Base-by-base conservation (phyloP, 2,113 vertebrate genomes). In the Scalopus aquaticus region DNA sequence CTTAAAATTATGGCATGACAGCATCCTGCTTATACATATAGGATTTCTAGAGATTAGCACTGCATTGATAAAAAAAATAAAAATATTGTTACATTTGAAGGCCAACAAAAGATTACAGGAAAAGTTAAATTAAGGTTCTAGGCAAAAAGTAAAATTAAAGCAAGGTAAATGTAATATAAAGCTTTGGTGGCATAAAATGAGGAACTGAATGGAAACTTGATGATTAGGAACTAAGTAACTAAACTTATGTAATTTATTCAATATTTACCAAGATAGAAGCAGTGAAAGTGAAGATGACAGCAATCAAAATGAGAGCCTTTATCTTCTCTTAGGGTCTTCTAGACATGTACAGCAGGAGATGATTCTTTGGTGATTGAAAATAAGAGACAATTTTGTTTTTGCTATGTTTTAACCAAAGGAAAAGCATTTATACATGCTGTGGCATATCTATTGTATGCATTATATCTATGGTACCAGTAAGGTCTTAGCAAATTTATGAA, bases 261-360 rank as follows among this genome's bases (percentile, higher is more conserved):
- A 42, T 92, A 93, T 77, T 95, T 96, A 96, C 93, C 15, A 0
- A 77, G 89, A 93, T 88, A 87, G 35, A 93, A 73, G 89, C 28
- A 64, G 56, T 67, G 17, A 93, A 46, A 62, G 16, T 92, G 54
- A 95, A 51, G 56, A 97, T 37, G 72, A 78, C 64, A 35, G 24
- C 67, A 49, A 65, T 70, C 10, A 93, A 46, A 91, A 93, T 37
- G 37, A 90, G 35, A 72, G 37, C 4, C 77, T 90, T 95, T 92
- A 95, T 96, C 62, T 88, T 58, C 9, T 79, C 73, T 76, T 85
- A 69, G 26, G 2, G 5, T 91, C 11, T 60, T 58, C 70, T 88
- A 58, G 72, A 88, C 64, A 5, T 60, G 80, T 20, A 11, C 16
- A 49, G 35, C 19, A 78, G 85, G 42, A 82, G n/a, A 74, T 54